Percentiles rank a stretch among this genome's conserved stretches.
Evolutionary conservation across 1,140 invertebrate genomes (phyloP).

Genomic region (Ectropis grisescens): DNA sequence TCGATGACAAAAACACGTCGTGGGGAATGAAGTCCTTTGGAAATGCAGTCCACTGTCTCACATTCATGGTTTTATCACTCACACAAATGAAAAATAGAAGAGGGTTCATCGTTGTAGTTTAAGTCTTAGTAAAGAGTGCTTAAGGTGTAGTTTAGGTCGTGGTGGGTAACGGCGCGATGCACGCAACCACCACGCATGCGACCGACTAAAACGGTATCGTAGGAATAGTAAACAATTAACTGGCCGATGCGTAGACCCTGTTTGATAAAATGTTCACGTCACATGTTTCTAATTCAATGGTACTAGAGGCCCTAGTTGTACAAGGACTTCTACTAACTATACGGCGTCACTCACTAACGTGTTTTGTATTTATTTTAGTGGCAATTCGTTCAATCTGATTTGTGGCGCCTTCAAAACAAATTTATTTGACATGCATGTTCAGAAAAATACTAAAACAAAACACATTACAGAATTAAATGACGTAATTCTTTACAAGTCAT

Average conservation of each 20-base stretch:
- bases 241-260: slow-evolving; percentile 38
- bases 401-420: no score
- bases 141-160: slow-evolving; percentile 11
- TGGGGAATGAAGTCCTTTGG: slow-evolving; percentile 46
- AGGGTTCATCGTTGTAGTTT: slow-evolving; percentile 13
- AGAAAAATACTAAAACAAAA: background rate
- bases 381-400: no score
- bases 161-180: slow-evolving; percentile 11
- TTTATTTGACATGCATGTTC: background rate
- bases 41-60: slow-evolving; percentile 60
- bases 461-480: slow-evolving; percentile 15
- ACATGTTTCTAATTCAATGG: slow-evolving; percentile 19
- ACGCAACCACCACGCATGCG: slow-evolving; percentile 28
- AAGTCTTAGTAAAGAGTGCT: slow-evolving; percentile 14
- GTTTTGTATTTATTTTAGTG: no score
- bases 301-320: slow-evolving; percentile 11
- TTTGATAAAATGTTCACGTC: slow-evolving; percentile 33
- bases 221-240: slow-evolving; percentile 59
- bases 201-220: slow-evolving; percentile 48
- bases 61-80: slow-evolving; percentile 41
- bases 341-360: no score
- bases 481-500: slow-evolving; percentile 14
- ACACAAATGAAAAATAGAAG: slow-evolving; percentile 29
- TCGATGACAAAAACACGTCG: slow-evolving; percentile 58
- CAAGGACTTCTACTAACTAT: slow-evolving; percentile 5